Evolutionary conservation across 2,797 vertebrate species (phyloP), one percentile per base, ranked within the genome.

Genomic region (Macropus fuliginosus): DNA sequence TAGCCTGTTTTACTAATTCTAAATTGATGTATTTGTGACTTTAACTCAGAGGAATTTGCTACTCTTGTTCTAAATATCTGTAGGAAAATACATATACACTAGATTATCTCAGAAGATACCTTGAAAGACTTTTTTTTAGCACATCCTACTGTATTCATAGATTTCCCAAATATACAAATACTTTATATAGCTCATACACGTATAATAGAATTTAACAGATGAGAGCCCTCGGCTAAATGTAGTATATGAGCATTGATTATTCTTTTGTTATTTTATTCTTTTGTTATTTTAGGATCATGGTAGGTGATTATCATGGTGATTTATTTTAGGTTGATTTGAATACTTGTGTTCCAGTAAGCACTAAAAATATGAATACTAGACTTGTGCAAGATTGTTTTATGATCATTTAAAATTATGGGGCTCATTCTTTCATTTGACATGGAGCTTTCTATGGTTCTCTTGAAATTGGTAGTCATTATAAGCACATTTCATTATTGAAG

Each of bases 401-500:
- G 56, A 74, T 89, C 95, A 97, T 94, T 97, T 97, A 97, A 97
- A 81, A 95, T 97, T 98, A 97, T 95, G 96, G 94, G 94, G 94
- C 56, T 93, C 91, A 95, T 97, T 96, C 95, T 96, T 97, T 95
- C 91, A 92, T 95, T 98, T 97, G 91, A 57, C 31, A n/a, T 91
- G 93, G 62, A 96, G 96, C 93, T 96, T 93, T 97, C 59, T 97
- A 81, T 96, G 93, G 91, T 96, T 98, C 96, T 96, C 92, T 56
- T 95, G 97, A 95, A 91, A 95, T 93, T 95, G 94, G 94, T 34
- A 89, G 96, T 97, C 97, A 96, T 97, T 96, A 96, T 94, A 92
- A 97, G 87, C 94, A 95, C 96, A 95, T 97, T 97, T 98, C 94
- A 94, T 96, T 97, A 94, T 92, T 95, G 95, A 97, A 90, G 94